phyloP scores from a whole-genome alignment of 2,797 vertebrate species.

The Remorina albescens region DNA sequence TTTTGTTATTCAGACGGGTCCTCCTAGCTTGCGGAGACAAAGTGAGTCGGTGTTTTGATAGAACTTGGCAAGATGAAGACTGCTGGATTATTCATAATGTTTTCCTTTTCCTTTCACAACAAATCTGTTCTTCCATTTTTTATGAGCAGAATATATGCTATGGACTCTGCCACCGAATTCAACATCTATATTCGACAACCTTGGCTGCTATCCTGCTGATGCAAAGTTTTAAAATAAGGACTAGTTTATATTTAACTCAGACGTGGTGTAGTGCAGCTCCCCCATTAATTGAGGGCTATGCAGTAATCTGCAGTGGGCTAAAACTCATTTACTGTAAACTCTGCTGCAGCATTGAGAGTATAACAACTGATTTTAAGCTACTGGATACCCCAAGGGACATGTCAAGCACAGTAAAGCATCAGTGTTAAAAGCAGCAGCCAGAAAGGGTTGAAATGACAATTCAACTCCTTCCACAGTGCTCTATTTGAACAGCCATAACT shows the following conservation, averaged over 20 bases:
- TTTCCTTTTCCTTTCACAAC: constrained; percentile 63
- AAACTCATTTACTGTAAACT: constrained; percentile 67
- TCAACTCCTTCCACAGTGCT: constrained; percentile 7
- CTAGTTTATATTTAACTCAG: constrained; percentile 75
- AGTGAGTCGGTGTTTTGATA: constrained; percentile 54
- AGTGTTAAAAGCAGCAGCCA: neutral
- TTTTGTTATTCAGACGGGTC: constrained; percentile 69
- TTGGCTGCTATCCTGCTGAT: constrained; percentile 36
- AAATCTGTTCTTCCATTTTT: constrained; percentile 69
- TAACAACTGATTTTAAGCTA: constrained; percentile 31
- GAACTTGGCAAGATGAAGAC: constrained; percentile 65
- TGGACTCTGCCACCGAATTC: constrained; percentile 29
- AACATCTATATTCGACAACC: constrained; percentile 38
- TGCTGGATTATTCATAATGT: constrained; percentile 73
- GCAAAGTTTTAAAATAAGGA: constrained; percentile 64
- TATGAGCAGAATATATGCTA: constrained; percentile 41
- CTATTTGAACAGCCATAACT: neutral
- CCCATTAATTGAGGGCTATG: constrained; percentile 73
- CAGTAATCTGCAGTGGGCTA: constrained; percentile 69
- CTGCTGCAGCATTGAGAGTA: constrained; percentile 46
- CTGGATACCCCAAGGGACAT: constrained; percentile 1
- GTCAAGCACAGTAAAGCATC: neutral
- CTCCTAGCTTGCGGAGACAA: constrained; percentile 50
- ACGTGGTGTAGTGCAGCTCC: constrained; percentile 56
- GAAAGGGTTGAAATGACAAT: constrained; percentile 7